Evolutionary conservation across 2,888 invertebrate genomes (phyloP).

Genomic region (Diarsia dahlii): DNA sequence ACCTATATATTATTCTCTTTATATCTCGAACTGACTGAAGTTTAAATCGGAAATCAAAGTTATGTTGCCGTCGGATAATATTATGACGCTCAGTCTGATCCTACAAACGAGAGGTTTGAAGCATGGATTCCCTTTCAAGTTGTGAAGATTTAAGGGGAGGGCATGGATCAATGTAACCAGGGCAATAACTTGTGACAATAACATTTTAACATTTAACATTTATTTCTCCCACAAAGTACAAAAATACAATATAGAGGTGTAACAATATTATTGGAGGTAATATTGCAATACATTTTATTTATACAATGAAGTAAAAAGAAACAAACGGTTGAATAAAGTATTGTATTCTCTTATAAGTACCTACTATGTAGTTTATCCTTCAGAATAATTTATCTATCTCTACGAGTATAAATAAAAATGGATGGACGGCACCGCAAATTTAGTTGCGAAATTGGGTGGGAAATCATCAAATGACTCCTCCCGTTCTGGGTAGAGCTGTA

Average conservation of each 20-base stretch:
- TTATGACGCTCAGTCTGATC: slow-evolving; percentile 13
- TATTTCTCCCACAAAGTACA: too few relatives aligned
- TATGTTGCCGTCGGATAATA: background rate
- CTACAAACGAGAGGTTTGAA: slow-evolving; percentile 19
- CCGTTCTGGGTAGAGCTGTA: too few relatives aligned
- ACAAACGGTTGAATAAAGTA: too few relatives aligned
- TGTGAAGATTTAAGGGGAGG: slow-evolving; percentile 5
- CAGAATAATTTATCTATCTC: background rate
- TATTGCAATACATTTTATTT: background rate
- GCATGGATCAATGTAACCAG: background rate
- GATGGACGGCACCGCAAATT: too few relatives aligned
- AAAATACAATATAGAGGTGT: too few relatives aligned
- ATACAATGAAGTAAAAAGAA: background rate
- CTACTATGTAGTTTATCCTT: background rate
- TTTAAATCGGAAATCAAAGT: background rate
- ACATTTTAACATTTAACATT: too few relatives aligned
- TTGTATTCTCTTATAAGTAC: background rate
- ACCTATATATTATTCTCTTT: background rate
- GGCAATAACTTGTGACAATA: background rate
- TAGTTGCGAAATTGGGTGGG: too few relatives aligned
- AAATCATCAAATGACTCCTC: too few relatives aligned
- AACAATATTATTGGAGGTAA: too few relatives aligned
- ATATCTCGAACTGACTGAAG: background rate
- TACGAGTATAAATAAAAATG: background rate
- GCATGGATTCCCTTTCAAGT: background rate